Base-by-base conservation (phyloP, 2,888 invertebrate species). In the Lysandra coridon region DNA sequence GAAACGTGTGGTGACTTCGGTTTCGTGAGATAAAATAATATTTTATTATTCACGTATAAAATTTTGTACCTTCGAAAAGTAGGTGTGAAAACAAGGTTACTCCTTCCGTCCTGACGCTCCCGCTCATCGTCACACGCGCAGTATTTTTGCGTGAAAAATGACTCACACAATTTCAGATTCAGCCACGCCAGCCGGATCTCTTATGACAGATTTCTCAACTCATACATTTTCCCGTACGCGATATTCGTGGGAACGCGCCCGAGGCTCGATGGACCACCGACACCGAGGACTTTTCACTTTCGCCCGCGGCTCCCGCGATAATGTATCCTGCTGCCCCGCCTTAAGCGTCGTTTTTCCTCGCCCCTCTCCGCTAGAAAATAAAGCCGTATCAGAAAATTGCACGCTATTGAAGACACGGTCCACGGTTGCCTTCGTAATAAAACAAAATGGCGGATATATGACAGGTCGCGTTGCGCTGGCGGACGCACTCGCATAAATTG, bases 171-270 rank as follows among this genome's bases (percentile, higher is more conserved):
- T 93, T 92, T 93, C 92, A 91, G 90, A 87, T 90, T 87, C 88
- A 89, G 88, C 86, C 89, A 90, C 89, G 89, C 91, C 86, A 88
- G 91, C 87, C 90, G 88, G 91, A 94, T 93, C 90, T 89, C 89
- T 92, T 92, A 93, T 92, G 93, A 93, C 94, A 93, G 90, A 93
- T 93, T 93, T 92, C 93, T 93, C 91, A 92, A 91, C 92, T 90
- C 91, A 91, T 93, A 94, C 91, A 94, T 94, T 94, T 94, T 93
- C 94, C 93, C 89, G 85, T 85, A 88, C 85, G 85, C 90, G 86
- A 93, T 92, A 93, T 88, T 89, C 94, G 94, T 94, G 94, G 92
- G 94, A 94, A 94, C 89, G 82, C 81, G 91, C 92, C 92, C 86
- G 87, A 85, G 88, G 92, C 88, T 83, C 82, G 83, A 82, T 76